Base-by-base conservation (phyloP, 2,797 vertebrate species). In the Aldrovandia affinis region DNA sequence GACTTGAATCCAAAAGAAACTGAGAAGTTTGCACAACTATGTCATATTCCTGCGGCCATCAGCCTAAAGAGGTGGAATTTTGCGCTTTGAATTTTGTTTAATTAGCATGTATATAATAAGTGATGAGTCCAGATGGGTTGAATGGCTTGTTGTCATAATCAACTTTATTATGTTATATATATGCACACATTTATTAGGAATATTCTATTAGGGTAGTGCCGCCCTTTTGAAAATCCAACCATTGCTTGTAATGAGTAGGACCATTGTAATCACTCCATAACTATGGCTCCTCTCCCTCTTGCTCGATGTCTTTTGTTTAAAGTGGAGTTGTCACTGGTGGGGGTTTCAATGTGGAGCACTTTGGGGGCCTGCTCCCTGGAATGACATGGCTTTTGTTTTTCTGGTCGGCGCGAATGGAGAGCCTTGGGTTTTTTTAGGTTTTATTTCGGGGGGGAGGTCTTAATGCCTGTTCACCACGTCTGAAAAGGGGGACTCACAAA, bases 331-430 rank as follows among this genome's bases (percentile, higher is more conserved):
- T 84, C 83, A 84, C 80, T 84, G 83, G 83, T 84, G 44, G 61
- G 83, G 61, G 78, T 84, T 84, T 84, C 78, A 84, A 84, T 84
- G 83, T 78, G 68, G 52, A 80, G 79, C 83, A 84, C 83, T 84
- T 70, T 78, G 79, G 79, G n/a, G 79, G 78, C 78, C 83, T 61
- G 83, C 78, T 80, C 79, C 57, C 83, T 84, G 59, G 83, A 65
- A 61, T 80, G 83, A 55, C 78, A 55, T 73, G 83, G 65, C 65
- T 84, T 84, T 84, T 78, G 79, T 84, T 65, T 78, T 70, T 28
- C 55, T 78, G 3, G 3, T 80, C 61, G 12, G 78, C 63, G 33
- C 80, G 83, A 84, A 84, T 84, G 78, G 78, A 36, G 78, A 70
- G 47, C 83, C 63, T 55, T 59, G 65, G 75, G 59, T 61, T 61